phyloP scores from a whole-genome alignment of 2,113 vertebrate species.

The Motacilla alba region DNA sequence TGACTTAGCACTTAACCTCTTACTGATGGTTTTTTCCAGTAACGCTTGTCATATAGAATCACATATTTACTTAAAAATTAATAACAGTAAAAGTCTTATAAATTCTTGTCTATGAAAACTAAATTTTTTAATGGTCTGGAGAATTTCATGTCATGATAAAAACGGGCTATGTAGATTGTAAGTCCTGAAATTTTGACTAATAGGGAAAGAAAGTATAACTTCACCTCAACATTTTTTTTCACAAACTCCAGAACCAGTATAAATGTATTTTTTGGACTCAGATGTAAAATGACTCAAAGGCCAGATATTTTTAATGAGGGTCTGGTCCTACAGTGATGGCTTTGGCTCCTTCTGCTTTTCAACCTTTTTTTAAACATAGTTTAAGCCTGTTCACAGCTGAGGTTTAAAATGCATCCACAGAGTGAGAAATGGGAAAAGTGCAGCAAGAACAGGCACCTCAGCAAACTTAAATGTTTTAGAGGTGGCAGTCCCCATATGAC shows the following conservation, averaged over 20 bases:
- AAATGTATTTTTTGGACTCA: not conserved
- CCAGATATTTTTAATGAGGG: not conserved
- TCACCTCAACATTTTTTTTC: not conserved
- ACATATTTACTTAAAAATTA: not conserved
- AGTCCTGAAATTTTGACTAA: not conserved
- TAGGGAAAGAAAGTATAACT: not conserved
- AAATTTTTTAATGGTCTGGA: not conserved
- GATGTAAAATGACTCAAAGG: not conserved
- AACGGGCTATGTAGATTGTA: not conserved
- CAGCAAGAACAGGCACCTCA: not conserved
- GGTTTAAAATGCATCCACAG: not conserved
- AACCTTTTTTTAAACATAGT: accelerated
- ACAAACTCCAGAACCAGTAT: not conserved
- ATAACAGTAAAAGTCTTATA: not conserved
- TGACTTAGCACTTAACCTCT: not conserved
- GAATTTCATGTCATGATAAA: not conserved
- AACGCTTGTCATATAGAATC: not conserved
- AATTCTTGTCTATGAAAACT: not conserved
- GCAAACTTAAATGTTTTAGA: not conserved
- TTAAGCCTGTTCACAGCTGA: not conserved
- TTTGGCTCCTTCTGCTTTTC: not conserved
- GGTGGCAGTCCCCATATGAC: accelerated
- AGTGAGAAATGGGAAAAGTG: not conserved
- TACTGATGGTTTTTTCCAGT: not conserved
- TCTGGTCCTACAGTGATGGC: not conserved